Percentiles rank a stretch among this genome's conserved stretches.
phyloP scores from a whole-genome alignment of 2,113 vertebrate genomes.

The Nannospalax galili region DNA sequence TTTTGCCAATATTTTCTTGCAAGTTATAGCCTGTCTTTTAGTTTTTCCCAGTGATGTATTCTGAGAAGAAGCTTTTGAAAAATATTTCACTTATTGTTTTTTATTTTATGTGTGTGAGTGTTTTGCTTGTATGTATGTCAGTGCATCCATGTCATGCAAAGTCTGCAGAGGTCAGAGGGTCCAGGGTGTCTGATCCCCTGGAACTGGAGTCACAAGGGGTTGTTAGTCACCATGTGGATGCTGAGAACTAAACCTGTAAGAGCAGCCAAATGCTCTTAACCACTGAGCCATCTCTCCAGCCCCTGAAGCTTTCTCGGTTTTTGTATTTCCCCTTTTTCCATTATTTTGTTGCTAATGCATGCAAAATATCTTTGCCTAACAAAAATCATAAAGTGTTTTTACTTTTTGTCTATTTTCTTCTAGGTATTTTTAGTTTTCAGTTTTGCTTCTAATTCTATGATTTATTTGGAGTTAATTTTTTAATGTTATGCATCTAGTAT shows the following conservation, averaged over 20 bases:
- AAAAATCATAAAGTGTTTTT: neutral
- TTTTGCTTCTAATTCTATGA: conserved; percentile 3
- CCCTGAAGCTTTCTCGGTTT: neutral
- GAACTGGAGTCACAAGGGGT: too few species aligned
- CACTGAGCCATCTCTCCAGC: too few species aligned
- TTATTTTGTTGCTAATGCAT: conserved; percentile 21
- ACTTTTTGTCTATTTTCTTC: neutral
- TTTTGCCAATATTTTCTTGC: conserved; percentile 38
- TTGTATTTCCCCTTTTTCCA: neutral
- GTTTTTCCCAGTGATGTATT: conserved; percentile 5
- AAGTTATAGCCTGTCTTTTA: neutral
- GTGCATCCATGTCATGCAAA: too few species aligned
- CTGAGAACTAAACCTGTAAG: too few species aligned
- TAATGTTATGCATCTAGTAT: neutral
- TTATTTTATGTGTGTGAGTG: neutral
- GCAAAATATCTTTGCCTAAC: neutral
- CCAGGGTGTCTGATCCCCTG: too few species aligned
- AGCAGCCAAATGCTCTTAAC: too few species aligned
- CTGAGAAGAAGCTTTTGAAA: neutral
- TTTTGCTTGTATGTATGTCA: too few species aligned
- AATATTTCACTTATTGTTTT: neutral
- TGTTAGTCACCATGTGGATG: too few species aligned
- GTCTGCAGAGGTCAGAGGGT: too few species aligned
- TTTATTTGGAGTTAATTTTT: conserved; percentile 14
- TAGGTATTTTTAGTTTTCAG: neutral